Evolutionary conservation across 2,113 vertebrate species (phyloP).

Genomic region (Malurus melanocephalus): DNA sequence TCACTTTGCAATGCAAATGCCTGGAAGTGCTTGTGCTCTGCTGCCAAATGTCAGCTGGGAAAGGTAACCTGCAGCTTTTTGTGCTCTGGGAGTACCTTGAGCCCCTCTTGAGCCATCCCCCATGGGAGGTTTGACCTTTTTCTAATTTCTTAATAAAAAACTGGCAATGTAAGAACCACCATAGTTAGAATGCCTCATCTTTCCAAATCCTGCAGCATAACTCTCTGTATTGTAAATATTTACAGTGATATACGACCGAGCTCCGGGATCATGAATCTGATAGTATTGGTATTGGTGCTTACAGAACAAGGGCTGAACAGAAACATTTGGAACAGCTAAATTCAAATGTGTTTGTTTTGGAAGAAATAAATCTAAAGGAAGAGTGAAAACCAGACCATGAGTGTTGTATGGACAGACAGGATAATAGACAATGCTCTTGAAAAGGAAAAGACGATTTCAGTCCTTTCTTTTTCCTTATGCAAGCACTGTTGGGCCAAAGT

Average conservation of each 20-base stretch:
- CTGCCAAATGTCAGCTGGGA: conserved; percentile 1
- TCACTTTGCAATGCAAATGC: conserved; percentile 25
- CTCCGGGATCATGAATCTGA: not conserved
- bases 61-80: conserved; percentile 11
- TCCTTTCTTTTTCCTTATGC: not conserved
- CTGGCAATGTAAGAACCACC: not conserved
- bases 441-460: not conserved
- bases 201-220: not conserved
- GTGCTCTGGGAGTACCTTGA: not conserved
- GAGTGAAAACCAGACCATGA: not conserved
- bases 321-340: not conserved
- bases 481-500: not conserved
- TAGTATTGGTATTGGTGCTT: not conserved
- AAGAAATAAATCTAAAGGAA: not conserved
- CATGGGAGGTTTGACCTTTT: not conserved
- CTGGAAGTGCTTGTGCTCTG: not conserved
- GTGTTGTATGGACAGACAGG: not conserved
- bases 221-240: not conserved
- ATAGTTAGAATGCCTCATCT: not conserved
- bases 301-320: not conserved
- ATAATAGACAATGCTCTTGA: not conserved
- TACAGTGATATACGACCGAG: not conserved
- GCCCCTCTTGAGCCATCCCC: not conserved
- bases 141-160: not conserved
- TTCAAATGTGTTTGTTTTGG: not conserved